Base-by-base conservation (phyloP, 1,140 invertebrate species). In the Pollicipes pollicipes region DNA sequence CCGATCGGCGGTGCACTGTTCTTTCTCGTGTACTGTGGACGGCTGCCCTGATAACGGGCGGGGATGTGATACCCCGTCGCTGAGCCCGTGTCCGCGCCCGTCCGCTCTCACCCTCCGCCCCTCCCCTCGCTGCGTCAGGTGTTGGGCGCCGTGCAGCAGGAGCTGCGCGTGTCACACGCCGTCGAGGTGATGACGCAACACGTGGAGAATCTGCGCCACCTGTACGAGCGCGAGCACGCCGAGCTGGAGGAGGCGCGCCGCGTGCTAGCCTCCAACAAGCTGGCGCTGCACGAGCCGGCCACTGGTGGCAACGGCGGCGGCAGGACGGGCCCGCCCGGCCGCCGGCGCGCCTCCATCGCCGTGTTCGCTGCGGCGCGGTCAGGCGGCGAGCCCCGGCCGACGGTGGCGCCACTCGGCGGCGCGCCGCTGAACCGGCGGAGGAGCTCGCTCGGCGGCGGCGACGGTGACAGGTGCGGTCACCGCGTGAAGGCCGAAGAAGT, bases 61-160 rank as follows among this genome's bases (percentile, higher is more conserved):
- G n/a, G n/a, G n/a, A n/a, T n/a, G n/a, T n/a, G n/a, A n/a, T n/a
- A n/a, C n/a, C n/a, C n/a, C n/a, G n/a, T n/a, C n/a, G n/a, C n/a
- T n/a, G n/a, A n/a, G n/a, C n/a, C n/a, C n/a, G n/a, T n/a, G n/a
- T n/a, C n/a, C n/a, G n/a, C n/a, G n/a, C n/a, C n/a, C n/a, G n/a
- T n/a, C n/a, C n/a, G n/a, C n/a, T n/a, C n/a, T n/a, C n/a, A n/a
- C n/a, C 35, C 6, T 8, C 35, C 35, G 17, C 35, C 35, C 35
- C 35, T 35, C 17, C 45, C 45, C 45, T 10, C 17, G 13, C 45
- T 21, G 2, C 45, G 45, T 10, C 68, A 75, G 73, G 72, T 76
- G 72, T 76, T 77, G 73, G 83, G 83, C 29, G 82, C 82, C 24
- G 82, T 84, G 10, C 82, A 83, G 73, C 76, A 84, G 78, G 83